Conservation (phyloP, 1,140 invertebrate genomes). For the Sweltsa coloradensis region DNA sequence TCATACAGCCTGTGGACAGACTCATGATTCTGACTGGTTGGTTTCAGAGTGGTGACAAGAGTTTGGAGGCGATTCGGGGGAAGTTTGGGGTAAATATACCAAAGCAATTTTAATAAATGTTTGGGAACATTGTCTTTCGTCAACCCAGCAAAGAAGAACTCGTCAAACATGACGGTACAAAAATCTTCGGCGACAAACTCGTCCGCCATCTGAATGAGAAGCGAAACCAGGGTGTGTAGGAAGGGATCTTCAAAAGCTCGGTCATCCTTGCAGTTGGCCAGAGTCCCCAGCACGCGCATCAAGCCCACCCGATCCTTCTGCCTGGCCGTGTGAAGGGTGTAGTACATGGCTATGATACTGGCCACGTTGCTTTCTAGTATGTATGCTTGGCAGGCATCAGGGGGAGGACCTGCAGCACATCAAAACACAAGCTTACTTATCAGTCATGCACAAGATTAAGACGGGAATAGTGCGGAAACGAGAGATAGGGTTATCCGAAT, state of each 20-base stretch:
- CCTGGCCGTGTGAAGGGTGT: slow-evolving; percentile 75
- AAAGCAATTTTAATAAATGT: slow-evolving; percentile 83
- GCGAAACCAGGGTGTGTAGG: slow-evolving; percentile 78
- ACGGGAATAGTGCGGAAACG: too few species aligned
- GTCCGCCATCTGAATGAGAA: slow-evolving; percentile 78
- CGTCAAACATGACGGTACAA: slow-evolving; percentile 91
- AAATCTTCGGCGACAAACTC: slow-evolving; percentile 91
- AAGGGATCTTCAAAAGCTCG: slow-evolving; percentile 91
- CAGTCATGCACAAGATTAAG: background rate
- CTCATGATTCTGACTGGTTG: slow-evolving; percentile 71
- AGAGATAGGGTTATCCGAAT: too few species aligned
- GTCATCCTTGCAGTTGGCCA: slow-evolving; percentile 84
- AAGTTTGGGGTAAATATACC: slow-evolving; percentile 82
- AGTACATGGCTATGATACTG: slow-evolving; percentile 89
- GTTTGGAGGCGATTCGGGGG: slow-evolving; percentile 65
- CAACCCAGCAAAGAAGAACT: slow-evolving; percentile 85
- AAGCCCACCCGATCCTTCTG: slow-evolving; percentile 72
- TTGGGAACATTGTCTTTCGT: slow-evolving; percentile 84
- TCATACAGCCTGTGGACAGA: slow-evolving; percentile 70
- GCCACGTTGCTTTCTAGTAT: slow-evolving; percentile 82
- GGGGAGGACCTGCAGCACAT: slow-evolving; percentile 54
- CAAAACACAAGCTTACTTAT: background rate
- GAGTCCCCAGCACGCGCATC: slow-evolving; percentile 72
- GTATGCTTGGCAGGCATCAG: slow-evolving; percentile 84
- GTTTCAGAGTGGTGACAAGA: slow-evolving; percentile 77